Conservation (phyloP, 1,140 invertebrate genomes). For the Cyclargus thomasi region DNA sequence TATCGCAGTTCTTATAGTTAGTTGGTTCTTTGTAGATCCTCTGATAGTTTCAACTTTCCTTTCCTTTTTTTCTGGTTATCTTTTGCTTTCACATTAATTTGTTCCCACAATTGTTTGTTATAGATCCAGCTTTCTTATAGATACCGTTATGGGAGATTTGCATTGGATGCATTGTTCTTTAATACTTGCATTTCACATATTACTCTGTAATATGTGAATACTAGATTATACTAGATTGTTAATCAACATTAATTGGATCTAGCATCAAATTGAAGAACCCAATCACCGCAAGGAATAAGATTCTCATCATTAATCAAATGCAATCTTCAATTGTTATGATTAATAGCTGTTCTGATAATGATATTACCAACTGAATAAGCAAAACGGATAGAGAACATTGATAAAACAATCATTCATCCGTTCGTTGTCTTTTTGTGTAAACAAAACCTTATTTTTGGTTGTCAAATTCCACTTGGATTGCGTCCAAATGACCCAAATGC, state of each 20-base stretch:
- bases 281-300: neutral
- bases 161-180: neutral
- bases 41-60: neutral
- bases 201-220: neutral
- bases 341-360: neutral
- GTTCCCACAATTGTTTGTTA: constrained; percentile 10
- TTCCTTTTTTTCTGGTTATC: neutral
- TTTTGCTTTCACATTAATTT: constrained; percentile 1
- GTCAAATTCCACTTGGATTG: constrained; percentile 55
- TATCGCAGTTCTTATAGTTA: too few relatives aligned
- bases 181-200: neutral
- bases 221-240: too few relatives aligned
- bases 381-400: neutral
- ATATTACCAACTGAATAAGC: constrained; percentile 2
- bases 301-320: neutral
- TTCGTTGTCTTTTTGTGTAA: constrained; percentile 30
- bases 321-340: neutral
- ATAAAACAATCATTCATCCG: constrained; percentile 17
- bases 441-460: constrained; percentile 42
- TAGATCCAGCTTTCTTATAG: constrained; percentile 4
- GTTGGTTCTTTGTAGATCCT: neutral
- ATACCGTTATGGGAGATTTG: constrained; percentile 9
- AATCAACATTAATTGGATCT: too few relatives aligned
- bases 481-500: constrained; percentile 65
- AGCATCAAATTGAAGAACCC: neutral